phyloP scores from a whole-genome alignment of 2,797 vertebrate species.

The Basileuterus tristriatus region DNA sequence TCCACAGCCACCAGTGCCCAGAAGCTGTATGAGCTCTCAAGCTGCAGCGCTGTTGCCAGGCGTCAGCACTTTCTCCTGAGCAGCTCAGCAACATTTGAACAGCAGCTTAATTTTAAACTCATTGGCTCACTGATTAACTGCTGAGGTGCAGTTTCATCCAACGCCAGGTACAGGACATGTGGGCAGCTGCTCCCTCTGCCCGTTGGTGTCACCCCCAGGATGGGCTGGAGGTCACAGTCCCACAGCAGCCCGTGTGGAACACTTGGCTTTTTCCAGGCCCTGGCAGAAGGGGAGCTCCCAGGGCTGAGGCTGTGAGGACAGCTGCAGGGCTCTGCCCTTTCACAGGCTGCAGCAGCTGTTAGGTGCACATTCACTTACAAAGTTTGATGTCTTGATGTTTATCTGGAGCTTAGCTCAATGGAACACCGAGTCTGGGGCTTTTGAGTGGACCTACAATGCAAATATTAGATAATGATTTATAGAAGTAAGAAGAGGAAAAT shows the following conservation, averaged over 20 bases:
- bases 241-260: rapidly evolving
- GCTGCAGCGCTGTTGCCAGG: background rate
- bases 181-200: background rate
- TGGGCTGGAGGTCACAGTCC: background rate
- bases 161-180: rapidly evolving
- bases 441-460: background rate
- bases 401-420: background rate
- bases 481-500: background rate
- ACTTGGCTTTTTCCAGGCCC: background rate
- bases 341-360: background rate
- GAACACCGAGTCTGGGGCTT: background rate
- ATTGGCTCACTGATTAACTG: background rate
- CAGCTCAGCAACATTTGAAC: background rate
- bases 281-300: background rate
- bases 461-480: background rate
- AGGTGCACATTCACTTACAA: background rate
- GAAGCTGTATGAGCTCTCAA: background rate
- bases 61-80: background rate
- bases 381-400: background rate
- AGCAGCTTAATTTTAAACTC: background rate
- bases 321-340: rapidly evolving
- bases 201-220: background rate
- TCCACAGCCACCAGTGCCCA: background rate
- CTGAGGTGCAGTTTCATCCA: background rate
- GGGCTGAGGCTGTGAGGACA: rapidly evolving